phyloP scores from a whole-genome alignment of 2,113 vertebrate species.

The Orycteropus afer region DNA sequence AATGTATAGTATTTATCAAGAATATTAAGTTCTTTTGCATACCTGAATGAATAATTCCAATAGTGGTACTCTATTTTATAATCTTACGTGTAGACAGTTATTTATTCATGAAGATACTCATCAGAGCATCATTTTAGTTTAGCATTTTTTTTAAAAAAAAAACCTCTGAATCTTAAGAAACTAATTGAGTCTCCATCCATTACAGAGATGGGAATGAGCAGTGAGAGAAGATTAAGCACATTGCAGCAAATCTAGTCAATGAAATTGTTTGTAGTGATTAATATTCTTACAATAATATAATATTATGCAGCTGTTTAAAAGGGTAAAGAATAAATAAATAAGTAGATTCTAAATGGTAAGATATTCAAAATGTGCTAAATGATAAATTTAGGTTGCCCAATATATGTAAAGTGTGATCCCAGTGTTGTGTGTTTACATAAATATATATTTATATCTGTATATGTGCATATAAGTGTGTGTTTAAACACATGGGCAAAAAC shows the following conservation, averaged over 20 bases:
- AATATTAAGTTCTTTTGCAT: background rate
- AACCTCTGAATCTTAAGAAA: constrained; percentile 55
- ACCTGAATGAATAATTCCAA: constrained; percentile 32
- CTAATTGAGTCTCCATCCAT: background rate
- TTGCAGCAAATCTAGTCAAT: background rate
- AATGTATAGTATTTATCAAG: background rate
- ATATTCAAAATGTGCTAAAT: constrained; percentile 28
- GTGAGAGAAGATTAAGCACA: background rate
- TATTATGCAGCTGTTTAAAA: constrained; percentile 21
- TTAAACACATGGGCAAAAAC: constrained; percentile 54
- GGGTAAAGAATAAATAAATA: background rate
- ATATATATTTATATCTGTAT: constrained; percentile 15
- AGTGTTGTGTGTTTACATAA: background rate
- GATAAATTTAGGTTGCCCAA: background rate
- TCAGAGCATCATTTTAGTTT: background rate
- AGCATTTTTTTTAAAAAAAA: background rate
- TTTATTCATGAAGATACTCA: background rate
- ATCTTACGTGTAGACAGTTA: background rate
- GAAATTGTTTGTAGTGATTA: background rate
- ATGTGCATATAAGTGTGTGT: constrained; percentile 4
- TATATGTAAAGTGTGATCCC: background rate
- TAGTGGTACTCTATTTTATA: background rate
- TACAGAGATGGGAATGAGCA: background rate
- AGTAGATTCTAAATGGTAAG: background rate
- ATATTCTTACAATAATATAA: background rate